These are phyloP conservation scores for Gari tellinella DNA, from an alignment of 2,888 invertebrate genomes.

Conservation along the genomic window DNA sequence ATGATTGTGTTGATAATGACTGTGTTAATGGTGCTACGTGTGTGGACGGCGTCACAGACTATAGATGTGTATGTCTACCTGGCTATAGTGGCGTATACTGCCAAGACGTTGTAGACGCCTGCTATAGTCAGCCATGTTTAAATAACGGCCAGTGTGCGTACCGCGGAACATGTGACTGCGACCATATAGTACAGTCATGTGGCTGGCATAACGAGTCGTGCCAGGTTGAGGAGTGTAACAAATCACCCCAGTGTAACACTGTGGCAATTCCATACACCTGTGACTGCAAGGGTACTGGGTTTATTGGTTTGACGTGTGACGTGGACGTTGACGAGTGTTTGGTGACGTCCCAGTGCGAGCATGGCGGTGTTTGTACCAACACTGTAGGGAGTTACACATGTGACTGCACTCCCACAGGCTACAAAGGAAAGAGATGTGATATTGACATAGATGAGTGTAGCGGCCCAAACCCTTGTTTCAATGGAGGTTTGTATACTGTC, in stretches of 20 bases:
- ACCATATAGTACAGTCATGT: conserved; percentile 71
- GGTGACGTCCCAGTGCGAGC: conserved; percentile 55
- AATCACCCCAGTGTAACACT: conserved; percentile 60
- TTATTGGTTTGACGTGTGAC: conserved; percentile 63
- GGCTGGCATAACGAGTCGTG: conserved; percentile 80
- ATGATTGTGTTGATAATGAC: conserved; percentile 68
- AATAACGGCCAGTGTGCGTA: conserved; percentile 75
- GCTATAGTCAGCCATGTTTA: conserved; percentile 74
- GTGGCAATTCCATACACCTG: conserved; percentile 66
- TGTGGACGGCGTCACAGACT: conserved; percentile 58
- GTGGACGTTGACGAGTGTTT: conserved; percentile 73
- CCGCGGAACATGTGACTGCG: conserved; percentile 74
- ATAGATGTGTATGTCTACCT: conserved; percentile 67
- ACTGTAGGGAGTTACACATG: conserved; percentile 68
- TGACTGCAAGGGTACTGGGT: conserved; percentile 72
- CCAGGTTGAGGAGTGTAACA: conserved; percentile 66
- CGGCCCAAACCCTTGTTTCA: conserved; percentile 69
- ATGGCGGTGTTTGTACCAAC: conserved; percentile 73
- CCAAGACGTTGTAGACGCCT: conserved; percentile 67
- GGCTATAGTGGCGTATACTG: conserved; percentile 70
- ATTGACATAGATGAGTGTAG: conserved; percentile 75
- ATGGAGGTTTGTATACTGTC: conserved; percentile 73
- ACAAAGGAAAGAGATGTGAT: conserved; percentile 69
- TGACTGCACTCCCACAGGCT: conserved; percentile 74
- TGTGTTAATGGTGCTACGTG: conserved; percentile 70